A percentile compares a stretch with the other conserved stretches of the same genome.
phyloP scores from a whole-genome alignment of 1,140 invertebrate genomes.

The Dolichoris vasculosae region DNA sequence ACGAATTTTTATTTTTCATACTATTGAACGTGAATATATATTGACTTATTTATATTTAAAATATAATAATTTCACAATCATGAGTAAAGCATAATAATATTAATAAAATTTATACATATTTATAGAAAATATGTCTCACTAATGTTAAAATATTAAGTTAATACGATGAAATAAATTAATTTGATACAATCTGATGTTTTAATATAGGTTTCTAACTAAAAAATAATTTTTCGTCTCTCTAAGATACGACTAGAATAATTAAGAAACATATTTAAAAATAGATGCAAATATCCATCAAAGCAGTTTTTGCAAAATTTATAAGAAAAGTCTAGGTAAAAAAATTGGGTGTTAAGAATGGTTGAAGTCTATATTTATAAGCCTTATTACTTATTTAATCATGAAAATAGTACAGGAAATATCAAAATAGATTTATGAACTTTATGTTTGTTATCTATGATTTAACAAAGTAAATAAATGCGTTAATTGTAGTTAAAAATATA shows the following conservation, averaged over 20 bases:
- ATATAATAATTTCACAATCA: too few species aligned
- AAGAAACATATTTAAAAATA: neutral
- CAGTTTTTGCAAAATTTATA: neutral
- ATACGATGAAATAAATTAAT: neutral
- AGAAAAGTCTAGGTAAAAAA: neutral
- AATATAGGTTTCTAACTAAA: neutral
- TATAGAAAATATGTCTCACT: neutral
- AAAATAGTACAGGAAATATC: neutral
- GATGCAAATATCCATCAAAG: neutral
- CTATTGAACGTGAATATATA: too few species aligned
- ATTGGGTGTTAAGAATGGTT: neutral
- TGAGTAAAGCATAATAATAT: too few species aligned
- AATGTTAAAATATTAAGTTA: neutral
- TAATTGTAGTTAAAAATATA: neutral
- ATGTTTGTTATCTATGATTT: neutral
- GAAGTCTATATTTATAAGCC: too few species aligned
- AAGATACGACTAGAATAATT: neutral
- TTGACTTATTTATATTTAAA: too few species aligned
- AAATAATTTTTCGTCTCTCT: neutral
- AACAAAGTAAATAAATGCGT: neutral
- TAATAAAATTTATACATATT: neutral
- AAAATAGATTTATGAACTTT: neutral
- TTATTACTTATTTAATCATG: neutral
- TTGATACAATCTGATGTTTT: neutral
- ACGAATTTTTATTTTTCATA: too few species aligned